Evolutionary conservation across 2,113 vertebrate species (phyloP).

Genomic region (Hydrolagus affinis): DNA sequence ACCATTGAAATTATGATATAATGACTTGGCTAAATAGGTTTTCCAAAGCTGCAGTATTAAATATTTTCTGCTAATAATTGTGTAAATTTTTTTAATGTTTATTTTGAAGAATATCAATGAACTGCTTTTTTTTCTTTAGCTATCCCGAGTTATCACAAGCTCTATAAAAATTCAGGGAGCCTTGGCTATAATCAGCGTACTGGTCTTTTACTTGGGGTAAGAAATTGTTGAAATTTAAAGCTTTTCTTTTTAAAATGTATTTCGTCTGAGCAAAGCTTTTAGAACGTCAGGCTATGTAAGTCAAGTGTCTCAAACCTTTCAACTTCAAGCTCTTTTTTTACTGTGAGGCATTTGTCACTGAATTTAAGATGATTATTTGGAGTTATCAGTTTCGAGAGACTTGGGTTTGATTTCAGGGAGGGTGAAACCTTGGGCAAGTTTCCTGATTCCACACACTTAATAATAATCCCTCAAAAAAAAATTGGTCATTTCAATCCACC

Average conservation of each 20-base stretch:
- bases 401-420: no score
- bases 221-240: constrained; percentile 36
- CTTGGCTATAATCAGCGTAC: constrained; percentile 73
- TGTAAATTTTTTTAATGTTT: neutral
- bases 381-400: no score
- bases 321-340: neutral
- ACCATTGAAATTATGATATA: no score
- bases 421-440: no score
- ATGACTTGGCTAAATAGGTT: no score
- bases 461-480: no score
- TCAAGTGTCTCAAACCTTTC: constrained; percentile 5
- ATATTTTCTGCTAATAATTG: neutral
- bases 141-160: constrained; percentile 87
- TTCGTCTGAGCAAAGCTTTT: neutral
- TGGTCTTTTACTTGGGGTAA: constrained; percentile 95
- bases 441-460: no score
- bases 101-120: neutral
- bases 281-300: neutral
- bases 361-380: no score
- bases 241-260: neutral
- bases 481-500: no score
- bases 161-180: constrained; percentile 89
- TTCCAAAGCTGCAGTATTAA: no score
- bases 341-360: neutral
- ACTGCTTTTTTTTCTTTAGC: constrained; percentile 52